Evolutionary conservation across 2,113 vertebrate species (phyloP).

Genomic region (Barbus barbus): DNA sequence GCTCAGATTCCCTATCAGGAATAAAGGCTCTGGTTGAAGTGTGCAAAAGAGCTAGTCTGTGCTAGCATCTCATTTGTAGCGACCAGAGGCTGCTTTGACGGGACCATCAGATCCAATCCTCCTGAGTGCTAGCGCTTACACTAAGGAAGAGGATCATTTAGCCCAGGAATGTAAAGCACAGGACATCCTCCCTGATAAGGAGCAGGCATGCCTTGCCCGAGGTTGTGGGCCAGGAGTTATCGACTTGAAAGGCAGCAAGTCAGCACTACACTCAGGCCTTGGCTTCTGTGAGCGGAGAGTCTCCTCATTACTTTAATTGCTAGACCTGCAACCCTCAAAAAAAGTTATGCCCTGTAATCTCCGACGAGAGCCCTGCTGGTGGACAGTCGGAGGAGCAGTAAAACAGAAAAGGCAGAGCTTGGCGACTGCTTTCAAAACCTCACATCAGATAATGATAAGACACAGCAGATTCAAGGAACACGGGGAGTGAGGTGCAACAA

Average conservation of each 20-base stretch:
- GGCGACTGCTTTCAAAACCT: constrained; percentile 22
- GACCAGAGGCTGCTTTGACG: constrained; percentile 58
- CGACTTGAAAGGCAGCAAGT: constrained; percentile 56
- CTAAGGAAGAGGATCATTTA: constrained; percentile 61
- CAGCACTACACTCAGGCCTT: constrained; percentile 52
- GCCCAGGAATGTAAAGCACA: constrained; percentile 64
- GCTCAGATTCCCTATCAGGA: background rate
- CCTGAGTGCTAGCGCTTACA: constrained; percentile 57
- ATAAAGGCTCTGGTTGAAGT: constrained; percentile 46
- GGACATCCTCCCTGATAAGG: constrained; percentile 62
- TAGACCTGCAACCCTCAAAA: constrained; percentile 60
- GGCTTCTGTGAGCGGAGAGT: constrained; percentile 52
- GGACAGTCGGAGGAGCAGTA: constrained; percentile 35
- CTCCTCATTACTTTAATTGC: constrained; percentile 69
- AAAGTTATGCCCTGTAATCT: constrained; percentile 59
- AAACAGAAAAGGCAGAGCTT: constrained; percentile 1
- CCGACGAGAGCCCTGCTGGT: constrained; percentile 49
- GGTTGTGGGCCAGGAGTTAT: constrained; percentile 53
- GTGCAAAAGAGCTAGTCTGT: constrained; percentile 17
- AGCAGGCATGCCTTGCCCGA: constrained; percentile 53
- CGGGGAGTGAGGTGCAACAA: background rate
- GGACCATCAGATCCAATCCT: constrained; percentile 66
- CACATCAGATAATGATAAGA: constrained; percentile 26
- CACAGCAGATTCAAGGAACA: background rate
- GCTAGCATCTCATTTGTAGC: constrained; percentile 49